A percentile compares a stretch with the other conserved stretches of the same genome.
Evolutionary conservation across 2,888 invertebrate genomes (phyloP).

Genomic region (Girardia tigrina): DNA sequence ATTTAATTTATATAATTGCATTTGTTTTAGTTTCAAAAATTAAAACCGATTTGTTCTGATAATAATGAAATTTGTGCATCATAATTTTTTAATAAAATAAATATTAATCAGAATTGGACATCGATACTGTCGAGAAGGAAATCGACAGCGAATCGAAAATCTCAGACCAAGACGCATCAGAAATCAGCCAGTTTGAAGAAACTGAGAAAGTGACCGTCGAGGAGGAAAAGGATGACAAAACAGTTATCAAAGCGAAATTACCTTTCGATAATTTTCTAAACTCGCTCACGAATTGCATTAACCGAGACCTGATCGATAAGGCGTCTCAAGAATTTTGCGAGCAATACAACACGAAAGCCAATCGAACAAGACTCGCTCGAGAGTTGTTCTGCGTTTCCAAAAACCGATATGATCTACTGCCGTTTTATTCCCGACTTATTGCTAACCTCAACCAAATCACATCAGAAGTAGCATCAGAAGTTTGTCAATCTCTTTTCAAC

Average conservation of each 20-base stretch:
- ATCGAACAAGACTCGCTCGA: conserved; percentile 70
- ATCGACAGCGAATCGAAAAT: conserved; percentile 26
- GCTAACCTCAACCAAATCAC: conserved; percentile 78
- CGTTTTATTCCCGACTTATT: conserved; percentile 80
- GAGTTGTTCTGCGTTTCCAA: conserved; percentile 72
- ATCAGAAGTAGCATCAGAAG: conserved; percentile 73
- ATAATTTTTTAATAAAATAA: too few relatives aligned
- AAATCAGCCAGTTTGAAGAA: background rate
- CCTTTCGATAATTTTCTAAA: conserved; percentile 69
- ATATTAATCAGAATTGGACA: conserved; percentile 24
- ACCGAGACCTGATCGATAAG: conserved; percentile 72
- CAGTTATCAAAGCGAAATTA: conserved; percentile 52
- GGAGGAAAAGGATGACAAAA: conserved; percentile 35
- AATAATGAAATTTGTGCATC: too few relatives aligned
- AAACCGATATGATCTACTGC: conserved; percentile 73
- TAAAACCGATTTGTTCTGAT: too few relatives aligned
- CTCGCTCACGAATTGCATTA: conserved; percentile 78
- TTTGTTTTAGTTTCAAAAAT: too few relatives aligned
- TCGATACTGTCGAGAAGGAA: conserved; percentile 31
- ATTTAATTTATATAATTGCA: too few relatives aligned
- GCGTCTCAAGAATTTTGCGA: conserved; percentile 84
- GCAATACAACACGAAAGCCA: conserved; percentile 80
- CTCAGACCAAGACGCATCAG: conserved; percentile 19
- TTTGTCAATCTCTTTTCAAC: conserved; percentile 72
- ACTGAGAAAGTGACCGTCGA: conserved; percentile 27